Base-by-base conservation (phyloP, 2,797 vertebrate species). In the Neopelma chrysocephalum region DNA sequence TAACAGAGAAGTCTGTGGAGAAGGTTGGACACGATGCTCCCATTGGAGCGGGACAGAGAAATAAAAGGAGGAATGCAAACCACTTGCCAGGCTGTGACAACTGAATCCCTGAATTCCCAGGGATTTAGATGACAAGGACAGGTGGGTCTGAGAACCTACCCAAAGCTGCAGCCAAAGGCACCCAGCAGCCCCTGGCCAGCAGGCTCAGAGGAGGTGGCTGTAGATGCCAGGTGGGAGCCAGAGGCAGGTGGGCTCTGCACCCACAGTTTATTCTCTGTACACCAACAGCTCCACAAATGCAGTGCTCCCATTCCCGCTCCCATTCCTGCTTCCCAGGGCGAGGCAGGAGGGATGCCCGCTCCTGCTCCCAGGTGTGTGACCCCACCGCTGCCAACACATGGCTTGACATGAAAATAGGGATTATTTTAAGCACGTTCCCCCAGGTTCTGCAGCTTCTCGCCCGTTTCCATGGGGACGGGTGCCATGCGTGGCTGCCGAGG, bases 391-490 rank as follows among this genome's bases (percentile, higher is more conserved):
- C 42, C 68, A n/a, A 12, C 69, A 76, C 79, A 7, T 6, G 45
- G 69, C 40, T 73, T 34, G 83, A 58, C 75, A 60, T 9, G 29
- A 40, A 80, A 51, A 53, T 7, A 27, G 92, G 76, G 48, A 43
- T 89, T 80, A 84, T 93, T 90, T 72, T 62, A 43, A 89, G 93
- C 89, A 38, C 32, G 6, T 48, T 93, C 79, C 77, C 93, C 82
- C 83, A 58, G 73, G 73, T 82, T 89, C 42, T 53, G 57, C 72
- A 88, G 87, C 93, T 95, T 86, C 87, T 83, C 10, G 0, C 77
- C 88, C 61, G 91, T 94, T 96, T 94, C 96, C 93, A 94, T 96
- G 92, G 93, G 94, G 92, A 95, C 34, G 14, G 15, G 60, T 48
- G 7, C 65, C 1, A 15, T 25, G 82, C 26, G 48, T 62, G 78